Evolutionary conservation across 2,113 vertebrate genomes (phyloP), one percentile per base, ranked within the genome.

Genomic region (Paradisaea rubra): DNA sequence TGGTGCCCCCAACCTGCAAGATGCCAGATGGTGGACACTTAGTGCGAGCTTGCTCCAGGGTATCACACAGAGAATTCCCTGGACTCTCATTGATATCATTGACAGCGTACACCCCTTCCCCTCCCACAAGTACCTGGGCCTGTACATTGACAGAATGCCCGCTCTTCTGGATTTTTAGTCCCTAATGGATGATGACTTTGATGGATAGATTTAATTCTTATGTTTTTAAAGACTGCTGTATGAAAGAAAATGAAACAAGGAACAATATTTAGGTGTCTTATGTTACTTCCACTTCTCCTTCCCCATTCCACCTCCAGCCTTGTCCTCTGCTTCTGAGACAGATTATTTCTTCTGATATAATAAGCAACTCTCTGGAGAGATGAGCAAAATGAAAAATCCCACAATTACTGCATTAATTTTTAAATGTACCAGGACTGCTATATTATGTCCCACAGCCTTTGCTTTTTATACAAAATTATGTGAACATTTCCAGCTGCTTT

Each of bases 401-500:
- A 15, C 71, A 83, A 93, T 95, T 86, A 91, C 35, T 78, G 25
- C 27, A 88, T 83, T 95, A 86, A 91, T 96, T 89, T 92, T 88
- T 89, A 91, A 91, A 71, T 64, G 71, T 44, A 64, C 13, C 45
- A 66, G 8, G 35, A 68, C 68, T 83, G 22, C 8, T 90, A 86
- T 89, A 80, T 83, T 86, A 35, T 56, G n/a, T 83, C 56, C 71
- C 71, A 80, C 2, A 15, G 59, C 27, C 41, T 94, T 91, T 93
- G 33, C 41, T 86, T 90, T 78, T 78, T 71, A 37, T 70, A 78
- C 31, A 83, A 70, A 94, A 68, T 73, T 59, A 95, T 22, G 14
- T 77, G 84, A 94, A 63, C 16, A 86, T 70, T 91, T 95, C 85
- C 94, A 95, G 76, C 85, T 95, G 94, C 24, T 57, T 70, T 88